These are phyloP conservation scores for Helleia helle DNA, from an alignment of 2,888 invertebrate species.

Conservation along the genomic window DNA sequence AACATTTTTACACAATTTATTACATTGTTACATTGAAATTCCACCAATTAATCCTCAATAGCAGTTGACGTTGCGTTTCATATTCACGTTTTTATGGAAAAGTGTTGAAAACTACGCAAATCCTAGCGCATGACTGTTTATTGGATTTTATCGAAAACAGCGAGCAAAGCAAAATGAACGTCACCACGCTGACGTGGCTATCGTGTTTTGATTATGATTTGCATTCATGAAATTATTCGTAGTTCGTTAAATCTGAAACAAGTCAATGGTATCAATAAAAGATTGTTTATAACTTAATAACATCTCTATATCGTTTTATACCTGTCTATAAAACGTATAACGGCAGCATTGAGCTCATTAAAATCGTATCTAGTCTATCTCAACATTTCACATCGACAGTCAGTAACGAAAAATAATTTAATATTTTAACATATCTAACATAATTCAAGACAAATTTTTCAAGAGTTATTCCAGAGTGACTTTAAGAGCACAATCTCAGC, in stretches of 20 bases:
- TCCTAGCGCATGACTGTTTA: constrained; percentile 36
- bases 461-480: too few species aligned
- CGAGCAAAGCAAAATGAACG: constrained; percentile 41
- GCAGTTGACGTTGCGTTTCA: constrained; percentile 3
- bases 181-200: constrained; percentile 52
- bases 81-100: constrained; percentile 16
- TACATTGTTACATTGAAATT: too few species aligned
- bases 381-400: too few species aligned
- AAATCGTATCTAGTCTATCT: too few species aligned
- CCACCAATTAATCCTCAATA: constrained; percentile 4
- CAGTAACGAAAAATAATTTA: too few species aligned
- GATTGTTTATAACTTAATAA: too few species aligned
- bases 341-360: too few species aligned
- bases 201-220: constrained; percentile 33
- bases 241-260: constrained; percentile 1
- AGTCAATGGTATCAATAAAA: too few species aligned
- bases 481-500: constrained; percentile 36
- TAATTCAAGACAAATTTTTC: constrained; percentile 7
- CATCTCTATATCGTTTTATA: neutral
- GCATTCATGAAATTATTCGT: neutral
- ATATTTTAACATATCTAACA: neutral
- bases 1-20: too few species aligned
- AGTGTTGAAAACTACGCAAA: constrained; percentile 26
- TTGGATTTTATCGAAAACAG: constrained; percentile 65
- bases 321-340: too few species aligned